These are phyloP conservation scores for Philopedon plagiatum DNA, from an alignment of 2,888 invertebrate species.

Conservation along the genomic window DNA sequence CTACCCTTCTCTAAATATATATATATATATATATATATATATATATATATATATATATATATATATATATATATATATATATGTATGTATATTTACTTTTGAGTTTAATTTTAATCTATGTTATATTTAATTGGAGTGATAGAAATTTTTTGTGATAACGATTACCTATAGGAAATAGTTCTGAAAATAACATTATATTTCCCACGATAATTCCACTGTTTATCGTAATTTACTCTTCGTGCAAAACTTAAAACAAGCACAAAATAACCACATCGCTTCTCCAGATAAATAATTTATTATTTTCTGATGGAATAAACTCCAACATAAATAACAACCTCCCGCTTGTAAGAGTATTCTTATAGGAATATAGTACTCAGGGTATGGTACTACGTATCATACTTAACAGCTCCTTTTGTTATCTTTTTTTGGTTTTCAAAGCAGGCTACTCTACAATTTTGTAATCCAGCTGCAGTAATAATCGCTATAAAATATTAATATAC, in stretches of 20 bases:
- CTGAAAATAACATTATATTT: not conserved
- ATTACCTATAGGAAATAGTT: too few species aligned
- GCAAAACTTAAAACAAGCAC: not conserved
- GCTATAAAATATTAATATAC: constrained; percentile 24
- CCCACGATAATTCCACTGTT: not conserved
- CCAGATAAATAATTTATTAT: constrained; percentile 22
- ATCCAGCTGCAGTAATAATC: constrained; percentile 28
- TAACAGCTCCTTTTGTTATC: constrained; percentile 30
- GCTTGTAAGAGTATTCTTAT: constrained; percentile 22
- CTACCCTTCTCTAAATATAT: too few species aligned
- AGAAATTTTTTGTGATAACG: too few species aligned
- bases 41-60: too few species aligned
- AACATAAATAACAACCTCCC: constrained; percentile 35
- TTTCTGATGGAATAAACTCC: constrained; percentile 15
- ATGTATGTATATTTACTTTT: too few species aligned
- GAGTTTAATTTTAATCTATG: too few species aligned
- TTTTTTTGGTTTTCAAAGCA: constrained; percentile 17
- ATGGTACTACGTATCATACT: constrained; percentile 32
- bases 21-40: too few species aligned
- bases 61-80: too few species aligned
- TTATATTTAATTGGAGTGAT: too few species aligned
- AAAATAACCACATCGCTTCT: constrained; percentile 7
- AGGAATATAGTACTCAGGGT: constrained; percentile 20
- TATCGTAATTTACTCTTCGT: constrained; percentile 18
- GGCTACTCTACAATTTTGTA: constrained; percentile 29